Conservation (phyloP, 2,113 vertebrate species). For the Channa maculata region DNA sequence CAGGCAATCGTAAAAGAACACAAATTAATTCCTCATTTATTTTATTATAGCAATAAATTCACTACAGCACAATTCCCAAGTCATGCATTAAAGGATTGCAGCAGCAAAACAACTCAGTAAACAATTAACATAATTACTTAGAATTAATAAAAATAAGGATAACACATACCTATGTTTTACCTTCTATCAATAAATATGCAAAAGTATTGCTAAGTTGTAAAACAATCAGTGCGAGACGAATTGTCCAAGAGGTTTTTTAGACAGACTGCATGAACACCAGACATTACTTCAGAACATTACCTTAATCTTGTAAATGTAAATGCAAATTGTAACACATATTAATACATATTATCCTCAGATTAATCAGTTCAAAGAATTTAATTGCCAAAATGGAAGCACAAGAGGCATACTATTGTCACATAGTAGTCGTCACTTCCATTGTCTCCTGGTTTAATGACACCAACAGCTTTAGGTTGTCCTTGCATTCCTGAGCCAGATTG, state of each 20-base stretch:
- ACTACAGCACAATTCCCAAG: slow-evolving; percentile 27
- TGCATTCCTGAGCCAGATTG: slow-evolving; percentile 80
- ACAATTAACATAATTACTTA: background rate
- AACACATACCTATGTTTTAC: slow-evolving; percentile 29
- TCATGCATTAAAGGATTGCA: slow-evolving; percentile 22
- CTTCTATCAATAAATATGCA: slow-evolving; percentile 33
- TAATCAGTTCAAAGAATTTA: background rate
- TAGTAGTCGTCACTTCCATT: slow-evolving; percentile 66
- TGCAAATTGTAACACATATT: background rate
- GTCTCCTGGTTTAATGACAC: slow-evolving; percentile 87
- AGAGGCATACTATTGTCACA: slow-evolving; percentile 27
- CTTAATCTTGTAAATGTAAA: background rate
- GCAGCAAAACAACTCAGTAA: slow-evolving; percentile 16
- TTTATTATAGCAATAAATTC: slow-evolving; percentile 10
- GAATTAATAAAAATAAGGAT: slow-evolving; percentile 5
- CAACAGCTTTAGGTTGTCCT: slow-evolving; percentile 86
- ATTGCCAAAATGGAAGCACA: background rate
- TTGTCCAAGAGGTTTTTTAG: slow-evolving; percentile 8
- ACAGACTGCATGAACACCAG: background rate
- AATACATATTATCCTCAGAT: background rate
- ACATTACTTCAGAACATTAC: background rate
- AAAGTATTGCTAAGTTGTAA: background rate
- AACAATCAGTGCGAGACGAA: slow-evolving; percentile 26
- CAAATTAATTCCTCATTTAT: slow-evolving; percentile 37
- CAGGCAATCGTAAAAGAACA: slow-evolving; percentile 1